Evolutionary conservation across 2,113 vertebrate genomes (phyloP), one percentile per base, ranked within the genome.

Genomic region (Scalopus aquaticus): DNA sequence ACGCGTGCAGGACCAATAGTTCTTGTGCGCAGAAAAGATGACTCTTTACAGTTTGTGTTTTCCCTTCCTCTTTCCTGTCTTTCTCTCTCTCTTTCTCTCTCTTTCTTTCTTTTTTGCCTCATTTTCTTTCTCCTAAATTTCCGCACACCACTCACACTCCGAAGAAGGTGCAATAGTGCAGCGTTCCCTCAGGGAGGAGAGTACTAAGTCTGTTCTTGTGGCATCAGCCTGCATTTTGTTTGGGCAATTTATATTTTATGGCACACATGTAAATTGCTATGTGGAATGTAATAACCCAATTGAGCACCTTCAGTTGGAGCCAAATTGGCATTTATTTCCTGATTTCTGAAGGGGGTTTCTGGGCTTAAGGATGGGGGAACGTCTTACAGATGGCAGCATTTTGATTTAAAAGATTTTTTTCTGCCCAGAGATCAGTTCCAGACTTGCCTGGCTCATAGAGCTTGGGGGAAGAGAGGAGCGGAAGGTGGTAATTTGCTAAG

Each of bases 401-500:
- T 92, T 88, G 91, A 97, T 89, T 83, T 79, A 60, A 96, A 95
- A 88, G 70, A 46, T 67, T 69, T 62, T 56, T 90, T 90, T 88
- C 51, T 91, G 91, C 44, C 0, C 19, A 26, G 51, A 88, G 64
- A 96, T 97, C 96, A 87, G 93, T 82, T 96, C 97, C 96, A 96
- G 96, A 96, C 96, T 96, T 97, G 97, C 91, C 95, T 74, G 16
- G 12, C 26, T 35, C 35, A 22, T 22, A 91, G 91, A 95, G 93
- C 86, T 94, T 73, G 51, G 37, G 67, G 86, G 58, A 78, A 90
- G 85, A 90, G 62, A 67, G 46, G n/a, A 94, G 54, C 9, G 42
- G 95, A 96, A 96, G 96, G 96, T 96, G 96, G 96, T 96, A 97
- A 97, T 97, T 97, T 97, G 96, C 95, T 96, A 96, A 97, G 95